Evolutionary conservation across 2,113 vertebrate species (phyloP).

Genomic region (Rhabdornis inornatus): DNA sequence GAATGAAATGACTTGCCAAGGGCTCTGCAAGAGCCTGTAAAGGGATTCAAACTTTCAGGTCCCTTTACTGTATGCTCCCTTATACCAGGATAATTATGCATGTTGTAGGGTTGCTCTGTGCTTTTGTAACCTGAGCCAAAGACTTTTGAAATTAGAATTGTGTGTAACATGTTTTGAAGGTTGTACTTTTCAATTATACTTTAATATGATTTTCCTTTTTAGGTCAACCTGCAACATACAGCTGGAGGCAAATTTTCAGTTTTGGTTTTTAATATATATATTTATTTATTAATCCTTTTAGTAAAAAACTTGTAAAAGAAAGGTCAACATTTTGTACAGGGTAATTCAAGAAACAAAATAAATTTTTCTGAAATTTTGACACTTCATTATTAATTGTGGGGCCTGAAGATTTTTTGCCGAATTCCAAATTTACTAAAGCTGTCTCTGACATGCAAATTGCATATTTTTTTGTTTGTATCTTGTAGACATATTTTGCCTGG

Average conservation of each 20-base stretch:
- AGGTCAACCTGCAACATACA: neutral
- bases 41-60: constrained; percentile 40
- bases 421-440: neutral
- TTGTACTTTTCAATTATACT: neutral
- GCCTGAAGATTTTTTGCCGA: neutral
- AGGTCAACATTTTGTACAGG: neutral
- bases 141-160: constrained; percentile 4
- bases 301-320: neutral
- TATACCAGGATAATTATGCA: constrained; percentile 7
- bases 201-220: neutral
- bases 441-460: neutral
- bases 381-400: neutral
- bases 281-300: neutral
- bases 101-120: neutral
- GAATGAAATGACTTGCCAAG: constrained; percentile 39
- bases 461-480: neutral
- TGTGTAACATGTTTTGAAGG: neutral
- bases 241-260: neutral
- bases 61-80: neutral
- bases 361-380: neutral
- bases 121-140: constrained; percentile 10
- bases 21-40: constrained; percentile 10
- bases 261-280: neutral
- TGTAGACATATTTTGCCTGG: neutral
- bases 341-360: neutral